Percentiles rank a stretch among this genome's conserved stretches.
Evolutionary conservation across 1,140 invertebrate genomes (phyloP).

Genomic region (Phortica variegata): DNA sequence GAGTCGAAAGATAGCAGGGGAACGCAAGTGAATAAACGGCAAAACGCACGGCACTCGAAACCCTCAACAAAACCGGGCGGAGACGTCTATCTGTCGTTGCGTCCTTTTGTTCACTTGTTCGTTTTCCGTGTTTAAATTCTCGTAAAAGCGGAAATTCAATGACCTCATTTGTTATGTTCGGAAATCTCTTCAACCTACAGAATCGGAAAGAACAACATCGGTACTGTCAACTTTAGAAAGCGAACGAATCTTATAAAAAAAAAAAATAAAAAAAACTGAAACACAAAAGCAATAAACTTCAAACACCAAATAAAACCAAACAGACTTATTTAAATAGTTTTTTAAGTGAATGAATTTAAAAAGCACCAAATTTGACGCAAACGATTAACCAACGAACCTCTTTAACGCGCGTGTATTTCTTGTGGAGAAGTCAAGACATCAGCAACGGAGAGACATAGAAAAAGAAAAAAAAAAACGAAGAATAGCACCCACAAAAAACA

Average conservation of each 20-base stretch:
- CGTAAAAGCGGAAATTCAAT: slow-evolving; percentile 50
- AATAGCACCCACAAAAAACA: slow-evolving; percentile 14
- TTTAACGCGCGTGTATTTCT: too few relatives aligned
- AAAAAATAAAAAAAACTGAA: neutral
- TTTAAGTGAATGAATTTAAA: too few relatives aligned
- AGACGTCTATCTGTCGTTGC: slow-evolving; percentile 11
- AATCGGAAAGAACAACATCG: slow-evolving; percentile 24
- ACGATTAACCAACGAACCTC: too few relatives aligned
- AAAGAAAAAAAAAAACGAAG: slow-evolving; percentile 16
- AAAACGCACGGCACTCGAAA: slow-evolving; percentile 25
- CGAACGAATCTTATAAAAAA: slow-evolving; percentile 9
- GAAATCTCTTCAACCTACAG: slow-evolving; percentile 29
- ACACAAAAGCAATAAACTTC: slow-evolving; percentile 11
- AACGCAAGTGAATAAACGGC: slow-evolving; percentile 17
- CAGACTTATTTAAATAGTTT: too few relatives aligned
- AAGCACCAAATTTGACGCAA: too few relatives aligned
- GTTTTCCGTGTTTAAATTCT: slow-evolving; percentile 7
- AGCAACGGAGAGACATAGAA: slow-evolving; percentile 19
- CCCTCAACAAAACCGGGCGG: slow-evolving; percentile 14
- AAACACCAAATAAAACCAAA: slow-evolving; percentile 17
- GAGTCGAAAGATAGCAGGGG: too few relatives aligned
- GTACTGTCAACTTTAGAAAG: slow-evolving; percentile 17
- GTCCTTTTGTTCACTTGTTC: slow-evolving; percentile 5
- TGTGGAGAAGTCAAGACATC: slow-evolving; percentile 12
- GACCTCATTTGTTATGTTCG: slow-evolving; percentile 50